Percentiles rank a stretch among this genome's conserved stretches.
Conservation (phyloP, 2,113 vertebrate genomes). For the Scomber japonicus region DNA sequence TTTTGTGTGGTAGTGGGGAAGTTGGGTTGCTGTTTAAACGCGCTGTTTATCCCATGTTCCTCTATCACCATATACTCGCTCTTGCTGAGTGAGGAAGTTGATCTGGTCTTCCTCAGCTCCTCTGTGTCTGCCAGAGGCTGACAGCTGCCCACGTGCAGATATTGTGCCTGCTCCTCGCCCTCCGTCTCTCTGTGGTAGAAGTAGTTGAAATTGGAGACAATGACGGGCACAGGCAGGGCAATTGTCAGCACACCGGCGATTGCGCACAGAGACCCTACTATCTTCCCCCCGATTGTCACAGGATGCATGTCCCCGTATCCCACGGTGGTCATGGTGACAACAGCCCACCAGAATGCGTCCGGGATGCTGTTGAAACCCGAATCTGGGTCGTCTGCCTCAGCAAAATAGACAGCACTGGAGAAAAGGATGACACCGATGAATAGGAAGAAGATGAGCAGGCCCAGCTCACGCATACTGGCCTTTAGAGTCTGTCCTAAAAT, state of each 20-base stretch:
- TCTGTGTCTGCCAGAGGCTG: constrained; percentile 92
- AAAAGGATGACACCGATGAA: constrained; percentile 98
- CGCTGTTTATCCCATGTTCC: constrained; percentile 90
- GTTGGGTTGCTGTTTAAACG: constrained; percentile 92
- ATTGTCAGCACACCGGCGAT: constrained; percentile 98
- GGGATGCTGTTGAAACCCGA: constrained; percentile 97
- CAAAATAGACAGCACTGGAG: constrained; percentile 97
- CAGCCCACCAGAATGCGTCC: constrained; percentile 99
- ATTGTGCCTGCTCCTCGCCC: constrained; percentile 97
- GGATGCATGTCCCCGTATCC: constrained; percentile 99
- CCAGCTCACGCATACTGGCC: constrained; percentile 96
- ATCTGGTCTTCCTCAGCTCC: constrained; percentile 92
- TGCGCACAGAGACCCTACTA: constrained; percentile 96
- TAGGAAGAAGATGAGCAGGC: constrained; percentile 96
- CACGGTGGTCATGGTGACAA: constrained; percentile 99
- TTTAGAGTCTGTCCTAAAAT: constrained; percentile 97
- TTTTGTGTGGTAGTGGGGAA: constrained; percentile 88
- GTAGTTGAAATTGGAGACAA: constrained; percentile 99
- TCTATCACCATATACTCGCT: constrained; percentile 98
- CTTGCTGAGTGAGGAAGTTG: constrained; percentile 95
- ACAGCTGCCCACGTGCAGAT: constrained; percentile 95
- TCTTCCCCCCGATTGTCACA: constrained; percentile 97
- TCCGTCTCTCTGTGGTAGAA: constrained; percentile 98
- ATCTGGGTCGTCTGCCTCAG: constrained; percentile 94
- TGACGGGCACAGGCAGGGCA: constrained; percentile 95